Conservation (phyloP, 1,140 invertebrate species). For the Temnothorax longispinosus region DNA sequence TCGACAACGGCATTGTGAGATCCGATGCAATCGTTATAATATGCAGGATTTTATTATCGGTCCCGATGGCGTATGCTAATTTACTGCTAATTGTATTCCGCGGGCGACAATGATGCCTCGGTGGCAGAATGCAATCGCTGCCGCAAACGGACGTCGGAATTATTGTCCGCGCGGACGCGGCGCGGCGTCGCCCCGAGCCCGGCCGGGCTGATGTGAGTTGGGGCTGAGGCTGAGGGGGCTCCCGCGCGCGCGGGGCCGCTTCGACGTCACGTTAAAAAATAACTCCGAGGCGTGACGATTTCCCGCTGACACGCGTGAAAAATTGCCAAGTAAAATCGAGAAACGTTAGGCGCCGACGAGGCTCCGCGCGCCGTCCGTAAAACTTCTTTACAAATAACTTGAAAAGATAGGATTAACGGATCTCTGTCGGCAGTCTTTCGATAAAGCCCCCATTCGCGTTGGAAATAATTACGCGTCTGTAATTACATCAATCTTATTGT, state of each 20-base stretch:
- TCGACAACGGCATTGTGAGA: conserved; percentile 85
- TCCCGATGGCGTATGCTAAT: conserved; percentile 84
- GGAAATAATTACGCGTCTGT: neutral
- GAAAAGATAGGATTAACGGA: conserved; percentile 2
- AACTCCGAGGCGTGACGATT: conserved; percentile 58
- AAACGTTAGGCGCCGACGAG: conserved; percentile 38
- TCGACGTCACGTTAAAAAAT: conserved; percentile 58
- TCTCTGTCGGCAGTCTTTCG: neutral
- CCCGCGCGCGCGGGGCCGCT: neutral
- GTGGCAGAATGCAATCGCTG: conserved; percentile 74
- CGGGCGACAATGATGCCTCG: conserved; percentile 84
- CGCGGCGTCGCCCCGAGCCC: conserved; percentile 10
- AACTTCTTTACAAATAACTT: conserved; percentile 45
- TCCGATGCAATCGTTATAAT: conserved; percentile 86
- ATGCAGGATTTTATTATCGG: conserved; percentile 85
- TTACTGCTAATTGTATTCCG: conserved; percentile 87
- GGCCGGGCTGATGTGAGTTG: neutral
- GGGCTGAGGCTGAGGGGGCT: neutral
- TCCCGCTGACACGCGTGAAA: conserved; percentile 69
- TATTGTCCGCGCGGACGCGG: conserved; percentile 54
- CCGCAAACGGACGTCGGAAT: conserved; percentile 67
- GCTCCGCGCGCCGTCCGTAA: conserved; percentile 13
- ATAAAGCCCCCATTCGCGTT: neutral
- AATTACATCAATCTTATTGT: neutral
- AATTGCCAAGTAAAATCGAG: conserved; percentile 67